phyloP scores from a whole-genome alignment of 2,797 vertebrate genomes.

The Acanthurus tractus region DNA sequence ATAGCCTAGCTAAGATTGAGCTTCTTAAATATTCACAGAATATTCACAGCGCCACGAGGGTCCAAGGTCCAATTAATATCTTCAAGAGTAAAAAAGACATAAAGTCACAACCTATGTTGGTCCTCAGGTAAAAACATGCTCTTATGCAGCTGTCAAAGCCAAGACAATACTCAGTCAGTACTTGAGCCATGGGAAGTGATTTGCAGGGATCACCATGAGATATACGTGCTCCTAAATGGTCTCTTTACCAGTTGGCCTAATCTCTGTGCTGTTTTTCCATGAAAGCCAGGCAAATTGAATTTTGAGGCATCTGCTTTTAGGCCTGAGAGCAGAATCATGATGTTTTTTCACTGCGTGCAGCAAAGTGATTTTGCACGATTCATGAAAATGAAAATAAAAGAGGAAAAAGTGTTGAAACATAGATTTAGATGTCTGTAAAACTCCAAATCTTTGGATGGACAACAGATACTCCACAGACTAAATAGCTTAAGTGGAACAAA shows the following conservation, averaged over 20 bases:
- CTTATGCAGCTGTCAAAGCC: slow-evolving; percentile 35
- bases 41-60: background rate
- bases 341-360: slow-evolving; percentile 52
- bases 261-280: slow-evolving; percentile 68
- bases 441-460: slow-evolving; percentile 44
- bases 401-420: slow-evolving; percentile 41
- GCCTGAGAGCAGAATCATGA: slow-evolving; percentile 38
- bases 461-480: slow-evolving; percentile 50
- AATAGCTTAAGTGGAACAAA: slow-evolving; percentile 56
- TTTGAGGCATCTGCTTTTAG: slow-evolving; percentile 58
- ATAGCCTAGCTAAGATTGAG: background rate
- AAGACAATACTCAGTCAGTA: slow-evolving; percentile 9
- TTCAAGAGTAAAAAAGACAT: background rate
- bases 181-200: slow-evolving; percentile 57
- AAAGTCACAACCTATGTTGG: slow-evolving; percentile 13
- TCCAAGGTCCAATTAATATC: background rate
- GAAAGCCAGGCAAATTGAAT: slow-evolving; percentile 71
- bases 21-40: background rate
- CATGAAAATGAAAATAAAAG: slow-evolving; percentile 51
- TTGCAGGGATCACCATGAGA: slow-evolving; percentile 66
- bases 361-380: slow-evolving; percentile 51
- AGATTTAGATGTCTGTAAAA: slow-evolving; percentile 61
- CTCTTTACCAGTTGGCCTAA: slow-evolving; percentile 71
- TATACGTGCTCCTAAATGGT: slow-evolving; percentile 68
- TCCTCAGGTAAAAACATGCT: slow-evolving; percentile 19